Evolutionary conservation across 2,113 vertebrate species (phyloP).

Genomic region (Brachionichthys hirsutus): DNA sequence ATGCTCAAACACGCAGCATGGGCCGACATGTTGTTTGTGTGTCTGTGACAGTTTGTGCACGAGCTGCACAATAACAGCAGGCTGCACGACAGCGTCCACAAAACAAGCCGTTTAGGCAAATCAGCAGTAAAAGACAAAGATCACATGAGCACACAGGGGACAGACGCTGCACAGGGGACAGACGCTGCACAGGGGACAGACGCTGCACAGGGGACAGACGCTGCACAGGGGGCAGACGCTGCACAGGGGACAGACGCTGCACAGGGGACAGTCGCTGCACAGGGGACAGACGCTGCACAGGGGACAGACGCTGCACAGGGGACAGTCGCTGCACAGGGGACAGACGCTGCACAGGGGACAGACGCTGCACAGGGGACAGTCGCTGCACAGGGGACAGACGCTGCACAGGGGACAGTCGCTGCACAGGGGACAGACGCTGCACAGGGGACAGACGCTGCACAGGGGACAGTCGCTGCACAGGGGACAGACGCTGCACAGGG

Average conservation of each 20-base stretch:
- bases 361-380: no score
- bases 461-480: slow-evolving; percentile 2
- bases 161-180: not conserved
- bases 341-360: not conserved
- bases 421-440: slow-evolving; percentile 6
- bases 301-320: no score
- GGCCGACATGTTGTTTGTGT: no score
- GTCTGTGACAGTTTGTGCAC: slow-evolving; percentile 41
- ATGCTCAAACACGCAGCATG: no score
- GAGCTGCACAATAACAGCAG: slow-evolving; percentile 37
- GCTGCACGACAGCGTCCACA: slow-evolving; percentile 41
- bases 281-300: slow-evolving; percentile 2
- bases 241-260: slow-evolving; percentile 6
- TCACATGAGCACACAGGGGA: slow-evolving; percentile 7
- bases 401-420: no score
- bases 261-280: not conserved
- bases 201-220: slow-evolving; percentile 1
- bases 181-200: no score
- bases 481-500: not conserved
- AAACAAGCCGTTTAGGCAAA: slow-evolving; percentile 40
- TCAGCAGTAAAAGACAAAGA: slow-evolving; percentile 1
- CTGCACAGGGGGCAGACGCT: no score
- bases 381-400: slow-evolving; percentile 6
- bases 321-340: no score
- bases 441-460: not conserved